Evolutionary conservation across 2,797 vertebrate species (phyloP), one percentile per base, ranked within the genome.

Genomic region (Synanceia verrucosa): DNA sequence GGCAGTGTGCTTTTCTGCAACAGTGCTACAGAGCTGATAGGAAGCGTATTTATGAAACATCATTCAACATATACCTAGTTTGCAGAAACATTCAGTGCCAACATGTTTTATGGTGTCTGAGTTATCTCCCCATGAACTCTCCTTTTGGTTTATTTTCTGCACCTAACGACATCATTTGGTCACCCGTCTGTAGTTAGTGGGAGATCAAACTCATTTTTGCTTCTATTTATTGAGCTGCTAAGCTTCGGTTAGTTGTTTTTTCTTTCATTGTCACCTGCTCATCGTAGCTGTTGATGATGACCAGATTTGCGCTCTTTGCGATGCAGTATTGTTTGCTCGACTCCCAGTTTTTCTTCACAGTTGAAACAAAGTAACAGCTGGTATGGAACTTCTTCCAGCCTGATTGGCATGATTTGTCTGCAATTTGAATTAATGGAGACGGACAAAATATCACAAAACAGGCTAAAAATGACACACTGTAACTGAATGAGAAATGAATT

Each of bases 181-280:
- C n/a, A n/a, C n/a, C n/a, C n/a, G n/a, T n/a, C n/a, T n/a, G n/a
- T n/a, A n/a, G n/a, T n/a, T n/a, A n/a, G n/a, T n/a, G 11, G 33
- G 16, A 19, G 21, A 24, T 53, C 18, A 52, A 8, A 31, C 14
- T 6, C 11, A n/a, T n/a, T n/a, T n/a, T n/a, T n/a, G n/a, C n/a
- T 29, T 44, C n/a, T n/a, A n/a, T n/a, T n/a, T n/a, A n/a, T n/a
- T n/a, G n/a, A n/a, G 8, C 26, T 52, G 13, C 29, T 26, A 50
- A 19, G 23, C 51, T 53, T 4, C 21, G 16, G 36, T 24, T 2
- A 24, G 36, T 41, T 13, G 9, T 9, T 24, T 1, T 18, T 39
- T 34, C 34, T 6, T 19, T 70, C 9, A 6, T 7, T 14, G 57
- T 65, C 31, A 90, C 88, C 88, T 87, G 83, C 36, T 90, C 83